Conservation (phyloP, 2,888 invertebrate species). For the Caenorhabditis sp. region DNA sequence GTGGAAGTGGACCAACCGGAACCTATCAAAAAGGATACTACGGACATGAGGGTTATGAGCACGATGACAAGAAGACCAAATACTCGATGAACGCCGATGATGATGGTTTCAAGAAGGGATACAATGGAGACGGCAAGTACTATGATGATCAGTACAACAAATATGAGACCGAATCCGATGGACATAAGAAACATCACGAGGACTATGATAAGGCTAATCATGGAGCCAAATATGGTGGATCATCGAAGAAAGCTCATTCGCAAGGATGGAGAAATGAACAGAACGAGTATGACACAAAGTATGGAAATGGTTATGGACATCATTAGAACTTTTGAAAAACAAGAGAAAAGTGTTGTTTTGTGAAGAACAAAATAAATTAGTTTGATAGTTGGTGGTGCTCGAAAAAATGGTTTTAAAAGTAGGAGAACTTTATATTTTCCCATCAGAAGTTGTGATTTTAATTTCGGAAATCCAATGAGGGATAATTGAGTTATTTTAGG, state of each 20-base stretch:
- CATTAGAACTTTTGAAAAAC: too few relatives aligned
- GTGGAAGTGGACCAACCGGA: slow-evolving; percentile 53
- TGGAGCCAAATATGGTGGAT: slow-evolving; percentile 32
- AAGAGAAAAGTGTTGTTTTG: too few relatives aligned
- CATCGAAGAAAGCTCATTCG: slow-evolving; percentile 29
- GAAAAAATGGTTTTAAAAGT: too few relatives aligned
- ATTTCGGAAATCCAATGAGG: too few relatives aligned
- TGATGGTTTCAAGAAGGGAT: slow-evolving; percentile 46
- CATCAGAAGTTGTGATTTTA: too few relatives aligned
- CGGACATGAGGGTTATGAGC: slow-evolving; percentile 51
- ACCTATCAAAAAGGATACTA: slow-evolving; percentile 56
- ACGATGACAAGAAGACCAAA: slow-evolving; percentile 37
- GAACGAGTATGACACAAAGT: not conserved
- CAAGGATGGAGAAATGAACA: slow-evolving; percentile 43
- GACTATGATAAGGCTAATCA: slow-evolving; percentile 38
- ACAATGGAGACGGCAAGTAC: slow-evolving; percentile 35
- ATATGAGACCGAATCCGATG: slow-evolving; percentile 34
- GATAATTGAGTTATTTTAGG: too few relatives aligned
- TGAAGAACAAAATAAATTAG: too few relatives aligned
- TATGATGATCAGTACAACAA: slow-evolving; percentile 45
- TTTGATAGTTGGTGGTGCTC: too few relatives aligned
- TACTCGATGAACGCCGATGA: slow-evolving; percentile 33
- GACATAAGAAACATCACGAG: slow-evolving; percentile 33
- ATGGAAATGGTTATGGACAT: not conserved
- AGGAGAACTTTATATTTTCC: too few relatives aligned